Conservation (phyloP, 1,140 invertebrate genomes). For the Drosophila seguyi region DNA sequence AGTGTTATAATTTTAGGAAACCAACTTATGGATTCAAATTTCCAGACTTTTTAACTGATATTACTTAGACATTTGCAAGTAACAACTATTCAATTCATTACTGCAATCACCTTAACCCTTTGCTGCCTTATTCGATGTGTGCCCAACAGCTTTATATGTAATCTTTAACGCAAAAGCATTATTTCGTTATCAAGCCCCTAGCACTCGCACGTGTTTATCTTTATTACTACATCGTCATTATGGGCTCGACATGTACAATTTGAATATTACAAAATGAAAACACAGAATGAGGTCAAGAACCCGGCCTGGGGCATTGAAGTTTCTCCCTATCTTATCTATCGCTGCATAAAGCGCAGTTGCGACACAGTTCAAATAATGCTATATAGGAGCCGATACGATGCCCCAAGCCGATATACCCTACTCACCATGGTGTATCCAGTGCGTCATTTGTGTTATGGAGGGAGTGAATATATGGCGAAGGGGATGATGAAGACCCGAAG, state of each 20-base stretch:
- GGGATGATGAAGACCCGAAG: neutral
- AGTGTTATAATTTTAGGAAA: neutral
- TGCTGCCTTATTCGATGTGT: neutral
- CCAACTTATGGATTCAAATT: no score
- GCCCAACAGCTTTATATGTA: neutral
- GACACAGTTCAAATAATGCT: constrained; percentile 38
- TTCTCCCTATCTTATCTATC: constrained; percentile 39
- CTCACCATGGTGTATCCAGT: constrained; percentile 44
- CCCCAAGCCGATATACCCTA: constrained; percentile 24
- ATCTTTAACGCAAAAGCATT: constrained; percentile 1
- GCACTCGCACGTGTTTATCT: constrained; percentile 23
- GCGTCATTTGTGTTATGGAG: constrained; percentile 46
- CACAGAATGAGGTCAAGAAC: constrained; percentile 41
- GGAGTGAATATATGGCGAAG: neutral
- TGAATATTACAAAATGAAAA: constrained; percentile 38
- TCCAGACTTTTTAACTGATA: neutral
- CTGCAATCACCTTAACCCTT: neutral
- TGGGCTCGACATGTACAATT: constrained; percentile 12
- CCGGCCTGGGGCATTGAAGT: neutral
- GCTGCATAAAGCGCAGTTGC: constrained; percentile 37
- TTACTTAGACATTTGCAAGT: neutral
- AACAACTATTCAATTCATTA: neutral
- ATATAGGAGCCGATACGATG: neutral
- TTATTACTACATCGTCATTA: constrained; percentile 26
- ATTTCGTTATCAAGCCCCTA: constrained; percentile 4